Percentiles rank a stretch among this genome's conserved stretches.
Conservation (phyloP, 1,140 invertebrate species). For the Lucilia sericata region DNA sequence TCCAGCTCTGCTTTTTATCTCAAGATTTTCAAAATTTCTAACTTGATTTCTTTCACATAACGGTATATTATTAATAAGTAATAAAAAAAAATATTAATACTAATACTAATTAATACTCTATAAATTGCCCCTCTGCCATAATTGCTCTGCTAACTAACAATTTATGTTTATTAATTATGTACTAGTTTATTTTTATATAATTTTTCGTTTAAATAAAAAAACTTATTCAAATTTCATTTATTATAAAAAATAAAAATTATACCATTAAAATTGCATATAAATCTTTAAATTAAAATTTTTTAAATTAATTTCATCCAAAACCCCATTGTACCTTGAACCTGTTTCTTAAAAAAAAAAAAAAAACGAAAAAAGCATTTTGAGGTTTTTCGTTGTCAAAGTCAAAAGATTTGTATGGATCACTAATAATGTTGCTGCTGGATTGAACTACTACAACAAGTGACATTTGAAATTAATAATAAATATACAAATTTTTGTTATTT, state of each 20-base stretch:
- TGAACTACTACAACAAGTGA: slow-evolving; percentile 5
- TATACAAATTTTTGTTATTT: neutral
- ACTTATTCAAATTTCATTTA: neutral
- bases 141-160: too few species aligned
- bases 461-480: slow-evolving; percentile 6
- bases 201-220: neutral
- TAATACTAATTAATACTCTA: too few species aligned
- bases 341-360: neutral
- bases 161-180: too few species aligned
- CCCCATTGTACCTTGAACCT: neutral
- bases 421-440: neutral
- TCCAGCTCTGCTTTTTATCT: too few species aligned
- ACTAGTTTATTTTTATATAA: too few species aligned
- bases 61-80: too few species aligned
- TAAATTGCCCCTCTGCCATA: too few species aligned
- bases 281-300: neutral
- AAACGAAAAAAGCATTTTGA: too few species aligned
- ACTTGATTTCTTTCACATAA: too few species aligned
- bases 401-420: neutral
- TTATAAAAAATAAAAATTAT: neutral
- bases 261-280: neutral
- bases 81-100: too few species aligned
- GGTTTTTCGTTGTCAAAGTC: neutral
- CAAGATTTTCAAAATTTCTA: too few species aligned
- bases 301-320: neutral